A percentile compares a stretch with the other conserved stretches of the same genome.
These are phyloP conservation scores for Hydraecia micacea DNA, from an alignment of 2,888 invertebrate species.

Conservation along the genomic window DNA sequence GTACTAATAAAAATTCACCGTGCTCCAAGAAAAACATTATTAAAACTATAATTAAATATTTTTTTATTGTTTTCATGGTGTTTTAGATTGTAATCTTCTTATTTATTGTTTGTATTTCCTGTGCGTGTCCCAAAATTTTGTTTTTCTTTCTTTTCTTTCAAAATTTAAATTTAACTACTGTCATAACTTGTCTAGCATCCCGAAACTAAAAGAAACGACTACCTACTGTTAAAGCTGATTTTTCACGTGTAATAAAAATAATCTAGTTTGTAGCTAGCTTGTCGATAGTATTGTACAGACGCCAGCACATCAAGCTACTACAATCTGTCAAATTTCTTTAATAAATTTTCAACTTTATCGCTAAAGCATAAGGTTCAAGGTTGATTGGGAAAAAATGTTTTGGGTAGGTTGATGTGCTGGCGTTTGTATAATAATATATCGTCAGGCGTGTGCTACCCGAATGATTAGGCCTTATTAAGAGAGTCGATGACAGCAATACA, in stretches of 20 bases:
- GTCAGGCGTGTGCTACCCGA: constrained; percentile 28
- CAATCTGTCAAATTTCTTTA: too few species aligned
- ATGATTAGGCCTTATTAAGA: constrained; percentile 30
- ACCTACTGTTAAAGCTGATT: background rate
- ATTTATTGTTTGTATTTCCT: too few species aligned
- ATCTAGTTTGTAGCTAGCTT: background rate
- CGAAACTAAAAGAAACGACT: background rate
- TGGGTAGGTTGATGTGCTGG: too few species aligned
- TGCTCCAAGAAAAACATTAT: background rate
- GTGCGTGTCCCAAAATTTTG: too few species aligned
- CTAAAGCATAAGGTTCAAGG: too few species aligned
- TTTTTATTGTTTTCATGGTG: too few species aligned
- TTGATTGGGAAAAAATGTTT: too few species aligned
- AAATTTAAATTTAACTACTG: background rate
- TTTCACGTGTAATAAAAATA: constrained; percentile 12
- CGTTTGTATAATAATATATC: background rate
- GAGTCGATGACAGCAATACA: constrained; percentile 5
- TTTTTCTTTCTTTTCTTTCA: too few species aligned
- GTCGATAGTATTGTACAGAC: constrained; percentile 14
- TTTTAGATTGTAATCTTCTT: too few species aligned
- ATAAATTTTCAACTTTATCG: too few species aligned
- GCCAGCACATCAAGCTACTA: too few species aligned
- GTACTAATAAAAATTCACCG: background rate
- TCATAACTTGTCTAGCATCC: background rate
- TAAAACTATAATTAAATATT: too few species aligned